Evolutionary conservation across 2,888 invertebrate species (phyloP).

Genomic region (Tupiocoris notatus): DNA sequence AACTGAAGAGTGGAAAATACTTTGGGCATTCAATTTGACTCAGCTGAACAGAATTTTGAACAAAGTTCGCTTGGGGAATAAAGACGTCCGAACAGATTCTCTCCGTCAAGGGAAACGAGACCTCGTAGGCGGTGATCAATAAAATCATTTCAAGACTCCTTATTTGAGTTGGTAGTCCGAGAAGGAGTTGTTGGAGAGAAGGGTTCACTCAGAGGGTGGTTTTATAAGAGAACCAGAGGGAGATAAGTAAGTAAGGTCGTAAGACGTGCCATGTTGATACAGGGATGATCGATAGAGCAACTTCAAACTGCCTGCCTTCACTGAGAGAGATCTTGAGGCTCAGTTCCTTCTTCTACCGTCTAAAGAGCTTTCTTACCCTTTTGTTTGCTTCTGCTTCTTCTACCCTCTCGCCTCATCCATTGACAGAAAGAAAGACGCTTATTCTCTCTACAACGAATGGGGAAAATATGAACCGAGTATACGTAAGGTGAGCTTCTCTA

Average conservation of each 20-base stretch:
- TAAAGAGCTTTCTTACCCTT: conserved; percentile 14
- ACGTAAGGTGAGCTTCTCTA: not conserved
- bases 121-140: conserved; percentile 7
- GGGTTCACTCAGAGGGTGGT: not conserved
- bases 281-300: conserved; percentile 36
- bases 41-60: no score
- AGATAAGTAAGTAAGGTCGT: conserved; percentile 33
- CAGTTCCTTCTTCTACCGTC: not conserved
- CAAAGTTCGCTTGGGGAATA: no score
- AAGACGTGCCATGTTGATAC: conserved; percentile 38
- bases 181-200: conserved; percentile 3
- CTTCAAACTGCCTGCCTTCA: conserved; percentile 24
- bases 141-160: conserved; percentile 20
- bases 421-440: not conserved
- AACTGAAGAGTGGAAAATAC: no score
- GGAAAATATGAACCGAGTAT: not conserved
- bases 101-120: not conserved
- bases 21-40: no score
- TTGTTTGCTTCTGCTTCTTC: not conserved
- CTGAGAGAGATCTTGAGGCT: not conserved
- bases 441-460: not conserved
- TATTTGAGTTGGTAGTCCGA: conserved; percentile 14
- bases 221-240: not conserved
- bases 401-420: not conserved
- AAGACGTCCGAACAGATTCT: no score